Evolutionary conservation across 2,113 vertebrate genomes (phyloP).

Genomic region (Catagonus wagneri): DNA sequence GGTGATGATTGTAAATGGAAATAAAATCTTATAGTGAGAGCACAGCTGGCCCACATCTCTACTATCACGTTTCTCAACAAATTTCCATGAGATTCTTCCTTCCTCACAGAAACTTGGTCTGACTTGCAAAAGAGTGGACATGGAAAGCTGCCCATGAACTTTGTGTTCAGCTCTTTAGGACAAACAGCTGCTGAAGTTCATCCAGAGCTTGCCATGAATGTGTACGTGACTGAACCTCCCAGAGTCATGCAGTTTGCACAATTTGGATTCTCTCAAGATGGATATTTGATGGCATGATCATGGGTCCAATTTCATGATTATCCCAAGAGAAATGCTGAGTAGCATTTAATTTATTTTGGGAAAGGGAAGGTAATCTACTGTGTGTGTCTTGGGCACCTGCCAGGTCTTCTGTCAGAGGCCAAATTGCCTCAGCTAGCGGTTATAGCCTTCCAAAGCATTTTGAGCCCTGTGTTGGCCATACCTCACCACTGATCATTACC

Average conservation of each 20-base stretch:
- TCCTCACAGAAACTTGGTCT: not conserved
- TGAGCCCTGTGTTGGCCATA: not conserved
- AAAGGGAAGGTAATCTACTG: slow-evolving; percentile 25
- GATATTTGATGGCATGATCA: slow-evolving; percentile 43
- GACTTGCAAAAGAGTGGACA: not conserved
- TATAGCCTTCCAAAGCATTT: slow-evolving; percentile 41
- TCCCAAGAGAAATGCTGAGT: slow-evolving; percentile 53
- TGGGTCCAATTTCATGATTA: slow-evolving; percentile 34
- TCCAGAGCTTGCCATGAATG: not conserved
- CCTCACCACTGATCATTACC: not conserved
- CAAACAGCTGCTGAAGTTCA: not conserved
- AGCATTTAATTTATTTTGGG: slow-evolving; percentile 59
- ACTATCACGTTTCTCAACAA: not conserved
- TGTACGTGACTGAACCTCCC: not conserved
- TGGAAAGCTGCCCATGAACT: not conserved
- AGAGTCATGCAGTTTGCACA: not conserved
- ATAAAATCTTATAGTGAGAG: not conserved
- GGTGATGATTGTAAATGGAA: not conserved
- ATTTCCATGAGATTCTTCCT: not conserved
- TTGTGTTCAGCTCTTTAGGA: not conserved
- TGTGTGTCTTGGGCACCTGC: not conserved
- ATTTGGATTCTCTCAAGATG: slow-evolving; percentile 15
- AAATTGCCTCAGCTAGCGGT: slow-evolving; percentile 49
- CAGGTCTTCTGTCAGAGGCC: slow-evolving; percentile 23
- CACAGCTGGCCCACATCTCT: not conserved